Conservation (phyloP, 2,797 vertebrate species). For the Pseudomugil tenellus region DNA sequence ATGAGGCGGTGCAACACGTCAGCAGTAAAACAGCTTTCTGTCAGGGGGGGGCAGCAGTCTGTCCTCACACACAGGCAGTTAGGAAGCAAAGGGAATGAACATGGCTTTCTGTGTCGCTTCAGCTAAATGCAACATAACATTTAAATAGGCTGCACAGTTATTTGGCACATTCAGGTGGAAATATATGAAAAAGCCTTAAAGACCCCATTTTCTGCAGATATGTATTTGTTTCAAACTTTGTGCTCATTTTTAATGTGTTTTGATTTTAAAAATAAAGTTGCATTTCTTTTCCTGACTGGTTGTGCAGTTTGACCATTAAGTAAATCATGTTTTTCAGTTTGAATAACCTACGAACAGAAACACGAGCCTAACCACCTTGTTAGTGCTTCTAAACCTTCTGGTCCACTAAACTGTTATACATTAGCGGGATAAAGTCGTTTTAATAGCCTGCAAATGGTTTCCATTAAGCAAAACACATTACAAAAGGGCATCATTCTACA, state of each 20-base stretch:
- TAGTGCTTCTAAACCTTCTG: neutral
- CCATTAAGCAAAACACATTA: too few species aligned
- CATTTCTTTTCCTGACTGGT: too few species aligned
- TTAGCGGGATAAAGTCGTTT: neutral
- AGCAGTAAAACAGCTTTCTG: slow-evolving; percentile 68
- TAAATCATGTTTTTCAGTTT: too few species aligned
- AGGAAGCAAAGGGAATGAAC: neutral
- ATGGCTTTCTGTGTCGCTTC: neutral
- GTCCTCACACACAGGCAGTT: neutral
- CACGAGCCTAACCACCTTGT: neutral
- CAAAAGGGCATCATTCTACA: neutral
- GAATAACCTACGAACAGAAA: neutral
- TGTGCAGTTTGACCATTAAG: too few species aligned
- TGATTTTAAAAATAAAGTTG: too few species aligned
- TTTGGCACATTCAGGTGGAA: neutral
- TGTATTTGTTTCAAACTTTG: neutral
- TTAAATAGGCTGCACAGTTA: neutral
- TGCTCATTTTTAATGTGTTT: too few species aligned
- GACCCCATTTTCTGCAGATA: neutral
- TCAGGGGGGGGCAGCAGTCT: slow-evolving; percentile 4
- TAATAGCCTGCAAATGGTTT: too few species aligned
- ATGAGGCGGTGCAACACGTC: slow-evolving; percentile 83
- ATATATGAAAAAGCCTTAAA: neutral
- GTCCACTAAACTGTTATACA: neutral
- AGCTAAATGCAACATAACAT: neutral